Base-by-base conservation (phyloP, 2,888 invertebrate genomes). In the Chrysolina oricalcia region DNA sequence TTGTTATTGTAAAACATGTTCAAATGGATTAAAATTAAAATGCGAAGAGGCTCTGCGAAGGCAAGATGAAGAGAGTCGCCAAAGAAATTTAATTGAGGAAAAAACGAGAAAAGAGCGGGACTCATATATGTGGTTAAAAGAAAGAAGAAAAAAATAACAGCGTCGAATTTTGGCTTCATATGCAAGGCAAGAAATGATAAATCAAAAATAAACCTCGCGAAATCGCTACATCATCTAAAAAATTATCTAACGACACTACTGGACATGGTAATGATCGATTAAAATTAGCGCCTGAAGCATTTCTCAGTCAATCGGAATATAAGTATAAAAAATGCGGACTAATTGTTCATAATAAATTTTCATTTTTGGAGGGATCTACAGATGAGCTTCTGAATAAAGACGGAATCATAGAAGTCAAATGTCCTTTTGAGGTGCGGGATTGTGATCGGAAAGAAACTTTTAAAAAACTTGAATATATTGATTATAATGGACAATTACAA, bases 391-490 rank as follows among this genome's bases (percentile, higher is more conserved):
- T 73, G 2, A 43, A 59, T 17, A 63, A 67, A 27, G 74, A 70
- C 15, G 74, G 67, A 5, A 19, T 74, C 10, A 70, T 70, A 17
- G 74, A 70, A 59, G 70, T 74, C 17, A 67, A 70, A 67, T 70
- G 70, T 66, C 74, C 74, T 19, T 70, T 48, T 40, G 70, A 46
- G n/a, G 43, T 21, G 23, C 68, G 56, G 35, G 19, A 73, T 17
- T 23, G 46, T 41, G 69, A 73, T 69, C 53, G 48, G 15, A 35
- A 41, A 10, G 64, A 64, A 41, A n/a, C 64, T 19, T 64, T 64
- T 3, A 41, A 19, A 35, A 66, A 59, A 46, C 53, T 73, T 5
- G 64, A 70, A 11, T 74, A 69, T 48, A 46, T 70, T 5, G 59
- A 23, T 59, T 2, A 50, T 5, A 17, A 70, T 19, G 70, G 70